Base-by-base conservation (phyloP, 1,140 invertebrate genomes). In the Drosophila lowei region DNA sequence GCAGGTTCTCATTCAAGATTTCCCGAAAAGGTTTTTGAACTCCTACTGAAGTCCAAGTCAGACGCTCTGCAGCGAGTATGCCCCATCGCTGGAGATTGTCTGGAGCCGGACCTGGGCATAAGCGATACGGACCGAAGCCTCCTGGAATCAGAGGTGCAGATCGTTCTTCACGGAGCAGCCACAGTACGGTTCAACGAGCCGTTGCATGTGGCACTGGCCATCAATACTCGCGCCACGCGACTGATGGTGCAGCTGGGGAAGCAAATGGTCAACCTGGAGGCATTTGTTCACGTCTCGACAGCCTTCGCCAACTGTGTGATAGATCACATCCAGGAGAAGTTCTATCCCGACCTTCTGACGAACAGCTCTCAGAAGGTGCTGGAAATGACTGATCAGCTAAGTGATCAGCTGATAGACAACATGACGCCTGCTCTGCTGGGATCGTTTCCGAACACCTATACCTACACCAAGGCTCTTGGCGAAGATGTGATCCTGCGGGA, bases 131-230 rank as follows among this genome's bases (percentile, higher is more conserved):
- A 97, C 55, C 64, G 73, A 0, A 28, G 28, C n/a, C 21, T 68
- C 1, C 48, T 86, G 2, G 13, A 21, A 1, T 38, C 74, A 11
- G 55, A 94, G 49, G 93, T 96, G 2, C 66, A 94, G 25, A 91
- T 97, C 7, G 94, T 98, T 0, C 95, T 98, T 80, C 97, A 98
- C 77, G 94, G 93, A 6, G 97, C 97, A 0, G 97, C 97, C 0
- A 97, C 96, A 1, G 94, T 98, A 1, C 71, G 65, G 92, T 98
- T 98, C 91, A 95, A 96, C 74, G 97, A 98, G 85, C 93, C 94
- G 0, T 91, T 98, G 11, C 94, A 94, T 85, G 80, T 92, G 3
- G 93, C 94, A 0, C 88, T 94, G 0, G 92, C 92, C 1, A 91
- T 95, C 16, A 95, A 95, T 68, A 92, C 94, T 0, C 90, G 92